Evolutionary conservation across 2,113 vertebrate genomes (phyloP), one percentile per base, ranked within the genome.

Genomic region (Oryctolagus cuniculus): DNA sequence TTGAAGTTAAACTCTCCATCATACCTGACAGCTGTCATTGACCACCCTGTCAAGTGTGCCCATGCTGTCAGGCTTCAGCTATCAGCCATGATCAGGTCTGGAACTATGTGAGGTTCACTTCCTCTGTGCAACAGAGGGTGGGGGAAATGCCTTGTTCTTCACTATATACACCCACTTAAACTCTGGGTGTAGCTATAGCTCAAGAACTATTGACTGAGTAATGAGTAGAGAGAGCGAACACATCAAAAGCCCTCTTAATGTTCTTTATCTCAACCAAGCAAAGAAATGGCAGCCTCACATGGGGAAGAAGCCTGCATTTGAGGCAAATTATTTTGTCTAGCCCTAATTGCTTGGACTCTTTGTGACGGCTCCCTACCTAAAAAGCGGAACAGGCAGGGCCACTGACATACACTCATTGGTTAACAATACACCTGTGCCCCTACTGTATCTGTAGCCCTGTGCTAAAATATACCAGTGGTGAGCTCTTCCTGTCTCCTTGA

Each of bases 321-420:
- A 66, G 24, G 21, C 16, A 89, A 93, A 84, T 49, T 38, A 36
- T 86, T 88, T 92, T 87, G 11, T 79, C 90, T 78, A 19, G 21
- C 61, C 95, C 81, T 75, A 79, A 36, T 64, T 73, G 6, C 36
- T 51, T 49, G 49, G 16, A 64, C 9, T 90, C 34, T 91, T 87
- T 72, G 16, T 70, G n/a, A 89, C 13, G 73, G 36, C 25, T 91
- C 11, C 38, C 6, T 94, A n/a, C 25, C 61, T 66, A 10, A 11
- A 66, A n/a, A 87, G 13, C 10, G 78, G 11, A 38, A 55, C 24
- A 75, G 27, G 44, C 12, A 79, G n/a, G 29, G 38, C 55, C 63
- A 53, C 12, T 88, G 0, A 49, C 22, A 27, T 16, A 61, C 58
- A 69, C 63, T 64, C 10, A n/a, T 89, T 96, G 31, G 29, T 82